Conservation (phyloP, 2,888 invertebrate species). For the Cecidostiba fungosa region DNA sequence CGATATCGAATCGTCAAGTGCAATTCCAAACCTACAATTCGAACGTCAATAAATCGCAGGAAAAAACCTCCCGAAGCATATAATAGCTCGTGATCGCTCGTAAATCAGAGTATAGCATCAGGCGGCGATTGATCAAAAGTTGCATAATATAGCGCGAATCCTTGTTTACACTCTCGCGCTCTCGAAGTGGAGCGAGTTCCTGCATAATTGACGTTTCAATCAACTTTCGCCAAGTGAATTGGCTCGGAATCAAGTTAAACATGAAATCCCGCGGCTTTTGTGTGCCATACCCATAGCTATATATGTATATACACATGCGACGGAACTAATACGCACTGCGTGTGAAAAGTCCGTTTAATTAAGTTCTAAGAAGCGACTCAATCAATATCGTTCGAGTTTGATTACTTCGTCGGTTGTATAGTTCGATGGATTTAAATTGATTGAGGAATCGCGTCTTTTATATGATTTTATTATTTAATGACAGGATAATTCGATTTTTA, state of each 20-base stretch:
- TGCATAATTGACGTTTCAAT: slow-evolving; percentile 54
- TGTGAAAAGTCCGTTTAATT: slow-evolving; percentile 25
- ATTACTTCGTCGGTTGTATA: not conserved
- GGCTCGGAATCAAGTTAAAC: slow-evolving; percentile 56
- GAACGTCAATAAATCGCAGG: not conserved
- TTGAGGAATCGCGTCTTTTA: too few species aligned
- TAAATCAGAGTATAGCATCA: not conserved
- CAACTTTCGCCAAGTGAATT: slow-evolving; percentile 48
- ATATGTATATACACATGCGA: not conserved
- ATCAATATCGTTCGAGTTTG: not conserved
- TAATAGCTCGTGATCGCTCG: not conserved
- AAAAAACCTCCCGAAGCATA: not conserved
- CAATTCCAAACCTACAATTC: not conserved
- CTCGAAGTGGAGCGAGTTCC: slow-evolving; percentile 28
- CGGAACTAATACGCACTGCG: not conserved
- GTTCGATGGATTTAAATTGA: not conserved
- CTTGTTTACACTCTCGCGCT: not conserved
- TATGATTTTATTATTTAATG: not conserved
- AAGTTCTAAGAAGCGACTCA: not conserved
- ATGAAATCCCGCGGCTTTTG: slow-evolving; percentile 26
- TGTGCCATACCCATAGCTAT: not conserved
- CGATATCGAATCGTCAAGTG: not conserved
- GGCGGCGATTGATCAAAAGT: slow-evolving; percentile 25
- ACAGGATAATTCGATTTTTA: too few species aligned
- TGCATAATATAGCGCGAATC: slow-evolving; percentile 24